Evolutionary conservation across 2,797 vertebrate genomes (phyloP).

Genomic region (Thalassophryne amazonica): DNA sequence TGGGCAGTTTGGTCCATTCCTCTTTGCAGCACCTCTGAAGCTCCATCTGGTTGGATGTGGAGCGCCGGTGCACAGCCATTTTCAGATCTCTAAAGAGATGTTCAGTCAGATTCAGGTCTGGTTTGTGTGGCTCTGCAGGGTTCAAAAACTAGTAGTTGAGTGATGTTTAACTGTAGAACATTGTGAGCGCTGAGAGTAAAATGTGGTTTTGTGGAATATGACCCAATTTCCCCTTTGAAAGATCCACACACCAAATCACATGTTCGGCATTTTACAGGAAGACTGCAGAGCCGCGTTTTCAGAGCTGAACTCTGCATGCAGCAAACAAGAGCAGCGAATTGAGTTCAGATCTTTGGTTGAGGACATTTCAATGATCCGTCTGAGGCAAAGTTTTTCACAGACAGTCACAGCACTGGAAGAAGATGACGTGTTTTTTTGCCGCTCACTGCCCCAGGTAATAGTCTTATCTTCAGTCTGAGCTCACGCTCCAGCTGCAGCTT

Average conservation of each 20-base stretch:
- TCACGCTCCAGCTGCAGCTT: not conserved
- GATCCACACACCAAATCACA: conserved; percentile 19
- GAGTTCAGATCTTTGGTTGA: not conserved
- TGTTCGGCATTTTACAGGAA: conserved; percentile 15
- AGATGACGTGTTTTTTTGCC: conserved; percentile 29
- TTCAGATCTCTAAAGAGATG: no score
- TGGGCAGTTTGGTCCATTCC: no score
- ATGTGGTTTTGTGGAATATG: conserved; percentile 6
- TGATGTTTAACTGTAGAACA: not conserved
- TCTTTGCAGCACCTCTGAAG: no score
- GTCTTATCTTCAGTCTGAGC: not conserved
- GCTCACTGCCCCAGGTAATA: conserved; percentile 38
- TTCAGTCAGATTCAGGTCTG: no score
- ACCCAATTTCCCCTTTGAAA: conserved; percentile 45
- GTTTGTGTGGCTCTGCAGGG: not conserved
- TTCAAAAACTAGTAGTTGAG: not conserved
- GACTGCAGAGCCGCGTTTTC: not conserved
- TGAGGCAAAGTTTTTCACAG: conserved; percentile 11
- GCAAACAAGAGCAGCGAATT: not conserved
- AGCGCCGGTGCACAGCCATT: no score
- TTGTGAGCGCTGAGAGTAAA: not conserved
- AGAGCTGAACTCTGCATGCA: not conserved
- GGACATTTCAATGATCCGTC: conserved; percentile 21
- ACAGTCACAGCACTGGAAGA: not conserved
- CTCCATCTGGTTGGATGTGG: no score